phyloP scores from a whole-genome alignment of 2,888 invertebrate species.

The Meteorus colon region DNA sequence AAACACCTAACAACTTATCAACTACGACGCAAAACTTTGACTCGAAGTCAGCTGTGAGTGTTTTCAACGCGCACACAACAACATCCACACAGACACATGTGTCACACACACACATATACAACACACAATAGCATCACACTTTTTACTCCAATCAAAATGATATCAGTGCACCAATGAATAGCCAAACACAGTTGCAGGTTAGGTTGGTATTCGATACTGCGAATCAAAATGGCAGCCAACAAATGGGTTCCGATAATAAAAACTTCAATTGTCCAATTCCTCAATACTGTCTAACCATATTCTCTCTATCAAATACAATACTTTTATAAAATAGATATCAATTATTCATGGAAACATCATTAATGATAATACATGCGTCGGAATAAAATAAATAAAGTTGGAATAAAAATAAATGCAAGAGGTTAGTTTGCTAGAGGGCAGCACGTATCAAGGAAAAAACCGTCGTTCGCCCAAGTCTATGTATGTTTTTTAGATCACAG shows the following conservation, averaged over 20 bases:
- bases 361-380: no score
- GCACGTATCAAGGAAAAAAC: not conserved
- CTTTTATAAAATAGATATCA: no score
- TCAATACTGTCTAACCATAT: not conserved
- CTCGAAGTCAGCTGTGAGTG: slow-evolving; percentile 38
- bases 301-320: not conserved
- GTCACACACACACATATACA: not conserved
- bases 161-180: not conserved
- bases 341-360: no score
- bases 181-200: not conserved
- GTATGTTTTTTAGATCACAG: slow-evolving; percentile 5
- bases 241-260: not conserved
- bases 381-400: not conserved
- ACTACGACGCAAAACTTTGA: slow-evolving; percentile 49
- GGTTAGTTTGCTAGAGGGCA: not conserved
- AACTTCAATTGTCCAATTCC: not conserved
- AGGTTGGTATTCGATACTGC: slow-evolving; percentile 5
- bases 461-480: not conserved
- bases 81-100: not conserved
- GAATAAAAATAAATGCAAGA: not conserved
- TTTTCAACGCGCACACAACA: not conserved
- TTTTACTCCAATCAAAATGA: slow-evolving; percentile 36
- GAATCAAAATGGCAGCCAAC: not conserved
- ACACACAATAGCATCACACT: not conserved
- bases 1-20: slow-evolving; percentile 38